Conservation (phyloP, 2,888 invertebrate genomes). For the Thalpophila matura region DNA sequence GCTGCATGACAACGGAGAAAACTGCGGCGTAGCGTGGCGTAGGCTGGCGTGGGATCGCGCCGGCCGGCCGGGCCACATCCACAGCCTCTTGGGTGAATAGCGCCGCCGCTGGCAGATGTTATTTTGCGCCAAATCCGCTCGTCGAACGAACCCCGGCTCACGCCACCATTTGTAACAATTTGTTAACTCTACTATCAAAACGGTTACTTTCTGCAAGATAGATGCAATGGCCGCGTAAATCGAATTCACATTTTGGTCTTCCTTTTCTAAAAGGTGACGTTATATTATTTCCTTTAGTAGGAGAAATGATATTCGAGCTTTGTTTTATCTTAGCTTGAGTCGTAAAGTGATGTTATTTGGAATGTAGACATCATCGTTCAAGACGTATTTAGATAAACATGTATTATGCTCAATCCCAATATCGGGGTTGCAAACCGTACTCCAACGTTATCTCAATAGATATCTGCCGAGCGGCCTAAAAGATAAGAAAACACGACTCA, state of each 20-base stretch:
- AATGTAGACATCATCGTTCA: neutral
- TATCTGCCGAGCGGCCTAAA: slow-evolving; percentile 4
- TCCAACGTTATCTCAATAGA: slow-evolving; percentile 2
- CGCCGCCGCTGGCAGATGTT: slow-evolving; percentile 55
- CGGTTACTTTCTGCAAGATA: slow-evolving; percentile 61
- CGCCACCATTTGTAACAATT: slow-evolving; percentile 78
- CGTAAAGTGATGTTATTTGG: neutral
- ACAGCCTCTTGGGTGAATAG: slow-evolving; percentile 47
- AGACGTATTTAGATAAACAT: neutral
- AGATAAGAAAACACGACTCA: slow-evolving; percentile 3
- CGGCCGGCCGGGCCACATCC: slow-evolving; percentile 49
- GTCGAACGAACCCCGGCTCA: slow-evolving; percentile 48
- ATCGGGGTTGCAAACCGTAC: neutral
- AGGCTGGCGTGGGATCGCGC: slow-evolving; percentile 10
- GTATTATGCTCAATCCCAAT: slow-evolving; percentile 1
- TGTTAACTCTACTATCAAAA: slow-evolving; percentile 67
- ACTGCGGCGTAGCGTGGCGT: slow-evolving; percentile 21
- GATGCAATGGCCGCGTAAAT: slow-evolving; percentile 61
- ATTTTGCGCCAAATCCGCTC: slow-evolving; percentile 67
- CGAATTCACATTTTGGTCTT: slow-evolving; percentile 54
- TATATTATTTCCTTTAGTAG: slow-evolving; percentile 39
- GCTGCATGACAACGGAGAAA: slow-evolving; percentile 21
- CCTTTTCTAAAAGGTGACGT: slow-evolving; percentile 30
- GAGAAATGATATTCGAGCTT: neutral
- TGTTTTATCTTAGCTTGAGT: neutral